Evolutionary conservation across 2,797 vertebrate genomes (phyloP).

Genomic region (Melanotaenia boesemani): DNA sequence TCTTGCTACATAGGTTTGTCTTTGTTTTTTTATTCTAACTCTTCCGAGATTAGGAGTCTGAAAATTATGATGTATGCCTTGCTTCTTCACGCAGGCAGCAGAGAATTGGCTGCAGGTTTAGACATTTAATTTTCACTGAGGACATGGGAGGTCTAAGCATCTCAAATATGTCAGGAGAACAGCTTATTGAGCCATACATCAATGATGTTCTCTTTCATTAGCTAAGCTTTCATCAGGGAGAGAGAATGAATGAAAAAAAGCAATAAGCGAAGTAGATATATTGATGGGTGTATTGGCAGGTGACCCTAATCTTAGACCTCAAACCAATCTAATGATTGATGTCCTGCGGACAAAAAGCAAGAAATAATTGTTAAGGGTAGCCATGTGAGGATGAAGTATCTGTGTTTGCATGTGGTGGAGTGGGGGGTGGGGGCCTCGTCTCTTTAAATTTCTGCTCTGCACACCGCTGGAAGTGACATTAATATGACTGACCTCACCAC

Average conservation of each 20-base stretch:
- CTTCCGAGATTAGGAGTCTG: slow-evolving; percentile 13
- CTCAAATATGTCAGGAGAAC: slow-evolving; percentile 58
- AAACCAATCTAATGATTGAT: slow-evolving; percentile 50
- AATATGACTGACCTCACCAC: slow-evolving; percentile 73
- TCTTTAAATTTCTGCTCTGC: slow-evolving; percentile 54
- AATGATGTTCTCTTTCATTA: slow-evolving; percentile 76
- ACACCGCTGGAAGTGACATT: slow-evolving; percentile 71
- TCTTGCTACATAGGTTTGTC: not conserved
- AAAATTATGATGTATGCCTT: slow-evolving; percentile 26
- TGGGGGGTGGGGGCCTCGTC: slow-evolving; percentile 68
- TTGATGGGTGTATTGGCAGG: slow-evolving; percentile 73
- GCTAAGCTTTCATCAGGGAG: slow-evolving; percentile 63
- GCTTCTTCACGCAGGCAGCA: slow-evolving; percentile 31
- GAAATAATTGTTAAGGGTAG: slow-evolving; percentile 72
- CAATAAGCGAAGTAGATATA: slow-evolving; percentile 67
- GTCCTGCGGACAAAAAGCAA: slow-evolving; percentile 58
- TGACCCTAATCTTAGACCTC: slow-evolving; percentile 61
- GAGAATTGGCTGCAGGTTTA: slow-evolving; percentile 50
- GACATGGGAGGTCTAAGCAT: slow-evolving; percentile 54
- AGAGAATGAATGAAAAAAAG: slow-evolving; percentile 41
- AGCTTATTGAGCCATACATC: slow-evolving; percentile 70
- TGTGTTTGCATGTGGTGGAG: slow-evolving; percentile 56
- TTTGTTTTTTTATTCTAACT: slow-evolving; percentile 38
- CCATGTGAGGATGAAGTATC: slow-evolving; percentile 66
- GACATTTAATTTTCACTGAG: slow-evolving; percentile 63